Base-by-base conservation (phyloP, 2,888 invertebrate genomes). In the Folsomia candida region DNA sequence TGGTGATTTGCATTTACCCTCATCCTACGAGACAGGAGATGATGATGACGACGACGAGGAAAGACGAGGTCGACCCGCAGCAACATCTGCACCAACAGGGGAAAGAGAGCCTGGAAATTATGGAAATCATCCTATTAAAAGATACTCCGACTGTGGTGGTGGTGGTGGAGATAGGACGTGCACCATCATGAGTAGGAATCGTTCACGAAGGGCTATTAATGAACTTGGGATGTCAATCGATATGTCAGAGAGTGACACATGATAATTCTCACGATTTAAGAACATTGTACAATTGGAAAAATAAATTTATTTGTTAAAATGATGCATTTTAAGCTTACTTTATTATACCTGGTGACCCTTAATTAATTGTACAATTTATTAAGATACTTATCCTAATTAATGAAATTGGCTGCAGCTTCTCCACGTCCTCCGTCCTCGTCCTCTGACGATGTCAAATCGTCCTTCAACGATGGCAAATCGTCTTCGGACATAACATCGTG, bases 171-270 rank as follows among this genome's bases (percentile, higher is more conserved):
- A n/a, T n/a, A n/a, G n/a, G n/a, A n/a, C n/a, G n/a, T n/a, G n/a
- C n/a, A 4, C 25, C 57, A n/a, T 20, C 57, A 11, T 6, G 14
- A 59, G 24, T 59, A 25, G 59, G 4, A 59, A 59, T 59, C 59
- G 59, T 24, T 25, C 20, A 14, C 27, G 62, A 25, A 67, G 68
- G 66, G 67, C 25, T 70, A 68, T 70, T 73, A 73, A 73, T 73
- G 73, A 73, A 70, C 70, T 70, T 68, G 67, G 69, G 68, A 73
- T 73, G 70, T 70, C 73, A 73, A 66, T 66, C 27, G 70, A 70
- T 70, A 70, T 70, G 66, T 68, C 60, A 66, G 70, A 73, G 66
- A 68, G 68, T 60, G 68, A 70, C 68, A 73, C 73, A 73, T 70
- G n/a, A n/a, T n/a, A n/a, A n/a, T n/a, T n/a, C n/a, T n/a, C n/a